A percentile compares a stretch with the other conserved stretches of the same genome.
phyloP scores from a whole-genome alignment of 2,113 vertebrate genomes.

The Leptobrachium ailaonicum region DNA sequence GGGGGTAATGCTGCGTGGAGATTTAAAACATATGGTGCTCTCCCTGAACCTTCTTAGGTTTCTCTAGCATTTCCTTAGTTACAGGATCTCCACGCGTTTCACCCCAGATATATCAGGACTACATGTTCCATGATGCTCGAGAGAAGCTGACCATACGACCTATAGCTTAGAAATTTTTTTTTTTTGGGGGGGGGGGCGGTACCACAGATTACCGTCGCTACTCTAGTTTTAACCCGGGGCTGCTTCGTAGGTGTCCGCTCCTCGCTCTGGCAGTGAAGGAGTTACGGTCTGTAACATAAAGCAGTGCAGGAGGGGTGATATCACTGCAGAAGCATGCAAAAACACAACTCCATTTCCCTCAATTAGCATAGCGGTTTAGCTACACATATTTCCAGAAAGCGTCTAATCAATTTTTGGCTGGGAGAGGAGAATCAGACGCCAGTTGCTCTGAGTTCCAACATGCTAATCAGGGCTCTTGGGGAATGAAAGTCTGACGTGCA shows the following conservation, averaged over 20 bases:
- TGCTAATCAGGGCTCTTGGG: slow-evolving; percentile 48
- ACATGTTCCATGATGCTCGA: no score
- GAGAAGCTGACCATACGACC: no score
- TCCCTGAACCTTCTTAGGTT: no score
- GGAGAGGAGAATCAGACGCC: slow-evolving; percentile 46
- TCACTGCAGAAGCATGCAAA: slow-evolving; percentile 50
- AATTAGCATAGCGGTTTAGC: slow-evolving; percentile 51
- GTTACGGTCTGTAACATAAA: slow-evolving; percentile 44
- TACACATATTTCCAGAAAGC: slow-evolving; percentile 51
- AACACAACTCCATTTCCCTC: slow-evolving; percentile 50
- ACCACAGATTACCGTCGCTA: not conserved
- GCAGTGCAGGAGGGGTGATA: slow-evolving; percentile 43
- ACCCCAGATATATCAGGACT: no score
- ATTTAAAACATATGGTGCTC: no score
- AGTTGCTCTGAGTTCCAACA: slow-evolving; percentile 48
- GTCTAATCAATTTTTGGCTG: slow-evolving; percentile 51
- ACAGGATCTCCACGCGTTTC: no score
- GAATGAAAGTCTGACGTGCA: slow-evolving; percentile 42
- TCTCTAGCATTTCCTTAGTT: no score
- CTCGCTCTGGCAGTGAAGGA: slow-evolving; percentile 26
- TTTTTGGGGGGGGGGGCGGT: no score
- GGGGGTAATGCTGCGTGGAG: no score
- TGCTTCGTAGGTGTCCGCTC: not conserved
- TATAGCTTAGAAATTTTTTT: no score
- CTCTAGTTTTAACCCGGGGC: not conserved